These are phyloP conservation scores for Lamproptera curius DNA, from an alignment of 2,888 invertebrate genomes.

Conservation along the genomic window DNA sequence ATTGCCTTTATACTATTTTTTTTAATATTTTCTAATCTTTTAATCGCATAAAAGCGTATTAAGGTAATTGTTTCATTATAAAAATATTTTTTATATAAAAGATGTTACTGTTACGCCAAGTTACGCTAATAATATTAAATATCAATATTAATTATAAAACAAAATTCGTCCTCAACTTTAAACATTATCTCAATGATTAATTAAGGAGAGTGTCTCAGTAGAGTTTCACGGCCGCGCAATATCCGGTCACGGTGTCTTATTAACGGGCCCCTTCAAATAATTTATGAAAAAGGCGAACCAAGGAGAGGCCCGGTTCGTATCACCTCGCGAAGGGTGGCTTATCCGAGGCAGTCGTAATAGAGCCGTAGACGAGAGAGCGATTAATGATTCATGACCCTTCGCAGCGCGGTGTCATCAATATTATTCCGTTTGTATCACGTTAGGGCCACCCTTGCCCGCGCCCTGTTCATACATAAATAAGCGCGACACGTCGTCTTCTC, in stretches of 20 bases:
- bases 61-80: no score
- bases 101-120: no score
- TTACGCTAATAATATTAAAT: no score
- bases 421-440: slow-evolving; percentile 78
- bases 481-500: slow-evolving; percentile 78
- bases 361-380: slow-evolving; percentile 75
- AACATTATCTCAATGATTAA: no score
- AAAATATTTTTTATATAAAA: no score
- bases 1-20: no score
- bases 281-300: slow-evolving; percentile 44
- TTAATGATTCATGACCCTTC: slow-evolving; percentile 79
- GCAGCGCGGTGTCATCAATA: slow-evolving; percentile 77
- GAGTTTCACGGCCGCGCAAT: no score
- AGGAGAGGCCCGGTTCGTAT: slow-evolving; percentile 34
- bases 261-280: slow-evolving; percentile 21
- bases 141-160: no score
- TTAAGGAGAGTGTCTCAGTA: no score
- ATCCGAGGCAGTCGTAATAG: slow-evolving; percentile 75
- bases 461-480: slow-evolving; percentile 78
- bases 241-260: slow-evolving; percentile 1
- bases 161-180: no score
- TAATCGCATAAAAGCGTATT: no score
- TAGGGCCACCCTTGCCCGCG: slow-evolving; percentile 74
- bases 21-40: no score
- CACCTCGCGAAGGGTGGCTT: slow-evolving; percentile 68